These are phyloP conservation scores for Bambusicola thoracicus DNA, from an alignment of 2,113 vertebrate species.

Conservation along the genomic window DNA sequence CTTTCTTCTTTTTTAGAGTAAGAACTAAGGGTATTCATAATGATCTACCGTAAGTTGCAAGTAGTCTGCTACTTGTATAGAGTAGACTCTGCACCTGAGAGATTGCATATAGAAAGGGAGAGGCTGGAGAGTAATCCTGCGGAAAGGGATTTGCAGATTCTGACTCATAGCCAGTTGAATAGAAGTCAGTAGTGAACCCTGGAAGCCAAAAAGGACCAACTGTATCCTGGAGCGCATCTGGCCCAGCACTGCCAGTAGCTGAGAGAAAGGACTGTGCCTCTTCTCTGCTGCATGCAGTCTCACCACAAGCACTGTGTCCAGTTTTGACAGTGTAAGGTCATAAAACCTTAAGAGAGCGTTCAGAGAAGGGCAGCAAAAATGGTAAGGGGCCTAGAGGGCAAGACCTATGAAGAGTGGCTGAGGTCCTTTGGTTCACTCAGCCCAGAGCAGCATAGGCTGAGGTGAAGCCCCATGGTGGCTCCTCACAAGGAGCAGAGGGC, in stretches of 20 bases:
- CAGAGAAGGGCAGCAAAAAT: neutral
- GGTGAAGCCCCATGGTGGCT: too few relatives aligned
- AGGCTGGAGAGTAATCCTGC: neutral
- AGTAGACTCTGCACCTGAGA: neutral
- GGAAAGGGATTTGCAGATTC: neutral
- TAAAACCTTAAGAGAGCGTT: neutral
- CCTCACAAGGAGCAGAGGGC: too few relatives aligned
- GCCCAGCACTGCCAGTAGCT: neutral
- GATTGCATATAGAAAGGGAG: neutral
- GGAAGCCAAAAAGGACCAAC: neutral
- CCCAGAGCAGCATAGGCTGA: too few relatives aligned
- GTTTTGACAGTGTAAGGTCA: neutral
- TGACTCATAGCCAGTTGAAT: neutral
- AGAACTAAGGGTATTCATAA: neutral
- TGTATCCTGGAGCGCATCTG: neutral
- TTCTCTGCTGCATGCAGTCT: neutral
- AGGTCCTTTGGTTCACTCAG: too few relatives aligned
- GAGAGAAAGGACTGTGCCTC: neutral
- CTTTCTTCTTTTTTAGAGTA: too few relatives aligned
- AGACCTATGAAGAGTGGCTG: too few relatives aligned
- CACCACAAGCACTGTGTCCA: neutral
- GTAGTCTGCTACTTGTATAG: neutral
- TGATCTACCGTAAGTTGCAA: neutral
- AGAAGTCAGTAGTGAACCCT: neutral
- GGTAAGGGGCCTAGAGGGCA: neutral